Evolutionary conservation across 1,140 invertebrate genomes (phyloP).

Genomic region (Diplogasteroides magnus): DNA sequence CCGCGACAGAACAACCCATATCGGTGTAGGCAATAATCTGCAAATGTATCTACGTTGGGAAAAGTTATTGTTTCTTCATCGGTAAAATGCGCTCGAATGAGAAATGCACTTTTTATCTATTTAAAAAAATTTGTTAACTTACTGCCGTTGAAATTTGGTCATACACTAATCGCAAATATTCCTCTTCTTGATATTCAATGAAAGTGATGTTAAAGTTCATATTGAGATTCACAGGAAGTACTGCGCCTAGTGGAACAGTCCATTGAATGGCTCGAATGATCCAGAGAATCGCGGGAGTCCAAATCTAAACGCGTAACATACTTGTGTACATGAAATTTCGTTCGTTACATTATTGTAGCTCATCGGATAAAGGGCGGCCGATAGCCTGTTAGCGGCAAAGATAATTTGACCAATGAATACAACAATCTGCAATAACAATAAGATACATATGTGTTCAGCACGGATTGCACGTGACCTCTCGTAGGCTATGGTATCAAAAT

Average conservation of each 20-base stretch:
- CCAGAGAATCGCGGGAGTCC: neutral
- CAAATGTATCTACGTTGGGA: too few relatives aligned
- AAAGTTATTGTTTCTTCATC: too few relatives aligned
- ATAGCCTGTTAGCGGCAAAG: slow-evolving; percentile 7
- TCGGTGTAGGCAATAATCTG: neutral
- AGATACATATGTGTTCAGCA: too few relatives aligned
- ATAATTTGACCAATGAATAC: slow-evolving; percentile 9
- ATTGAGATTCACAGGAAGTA: neutral
- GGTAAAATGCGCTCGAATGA: too few relatives aligned
- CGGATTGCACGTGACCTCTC: too few relatives aligned
- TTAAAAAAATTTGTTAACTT: neutral
- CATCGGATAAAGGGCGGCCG: neutral
- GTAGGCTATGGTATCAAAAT: too few relatives aligned
- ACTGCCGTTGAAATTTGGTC: neutral
- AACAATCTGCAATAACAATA: too few relatives aligned
- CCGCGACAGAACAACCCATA: neutral
- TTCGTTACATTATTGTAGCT: slow-evolving; percentile 7
- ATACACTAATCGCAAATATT: neutral
- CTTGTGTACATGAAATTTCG: too few relatives aligned
- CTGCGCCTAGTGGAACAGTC: neutral
- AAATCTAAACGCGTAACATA: too few relatives aligned
- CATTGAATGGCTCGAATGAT: neutral
- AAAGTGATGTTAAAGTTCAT: neutral
- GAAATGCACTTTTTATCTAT: too few relatives aligned
- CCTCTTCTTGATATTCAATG: neutral